Evolutionary conservation across 2,888 invertebrate genomes (phyloP).

Genomic region (Teinopalpus imperialis): DNA sequence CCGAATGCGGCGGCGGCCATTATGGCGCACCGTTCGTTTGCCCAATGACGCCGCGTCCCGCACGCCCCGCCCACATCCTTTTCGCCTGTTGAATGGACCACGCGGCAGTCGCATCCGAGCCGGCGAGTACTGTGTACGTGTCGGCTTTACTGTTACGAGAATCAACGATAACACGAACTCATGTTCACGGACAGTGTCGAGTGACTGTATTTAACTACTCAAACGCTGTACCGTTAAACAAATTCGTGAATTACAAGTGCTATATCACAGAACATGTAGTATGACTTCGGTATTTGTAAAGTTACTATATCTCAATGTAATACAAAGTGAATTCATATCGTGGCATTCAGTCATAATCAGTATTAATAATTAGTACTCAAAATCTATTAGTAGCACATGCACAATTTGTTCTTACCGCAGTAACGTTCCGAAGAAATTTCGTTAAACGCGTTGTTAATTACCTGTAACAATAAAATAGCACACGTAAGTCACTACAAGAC

Average conservation of each 20-base stretch:
- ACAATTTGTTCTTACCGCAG: slow-evolving; percentile 9
- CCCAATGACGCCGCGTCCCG: slow-evolving; percentile 76
- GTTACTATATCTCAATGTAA: not conserved
- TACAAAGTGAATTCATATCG: slow-evolving; percentile 3
- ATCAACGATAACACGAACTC: slow-evolving; percentile 13
- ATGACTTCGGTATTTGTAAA: not conserved
- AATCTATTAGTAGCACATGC: not conserved
- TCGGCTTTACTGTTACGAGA: slow-evolving; percentile 6
- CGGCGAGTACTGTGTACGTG: slow-evolving; percentile 34
- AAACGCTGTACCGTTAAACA: slow-evolving; percentile 6
- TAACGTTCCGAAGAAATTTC: slow-evolving; percentile 1
- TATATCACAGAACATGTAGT: not conserved
- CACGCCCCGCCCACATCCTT: slow-evolving; percentile 79
- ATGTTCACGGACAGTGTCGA: slow-evolving; percentile 32
- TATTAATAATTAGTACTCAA: not conserved
- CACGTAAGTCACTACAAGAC: not conserved
- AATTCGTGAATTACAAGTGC: slow-evolving; percentile 14
- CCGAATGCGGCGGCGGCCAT: slow-evolving; percentile 78
- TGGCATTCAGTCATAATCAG: no score
- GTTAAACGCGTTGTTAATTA: slow-evolving; percentile 8
- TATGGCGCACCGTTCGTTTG: slow-evolving; percentile 57
- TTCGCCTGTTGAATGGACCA: slow-evolving; percentile 72
- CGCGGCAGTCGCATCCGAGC: slow-evolving; percentile 65
- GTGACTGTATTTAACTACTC: slow-evolving; percentile 21
- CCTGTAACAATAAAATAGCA: slow-evolving; percentile 22